Evolutionary conservation across 2,113 vertebrate genomes (phyloP).

Genomic region (Neodontobutis hainanensis): DNA sequence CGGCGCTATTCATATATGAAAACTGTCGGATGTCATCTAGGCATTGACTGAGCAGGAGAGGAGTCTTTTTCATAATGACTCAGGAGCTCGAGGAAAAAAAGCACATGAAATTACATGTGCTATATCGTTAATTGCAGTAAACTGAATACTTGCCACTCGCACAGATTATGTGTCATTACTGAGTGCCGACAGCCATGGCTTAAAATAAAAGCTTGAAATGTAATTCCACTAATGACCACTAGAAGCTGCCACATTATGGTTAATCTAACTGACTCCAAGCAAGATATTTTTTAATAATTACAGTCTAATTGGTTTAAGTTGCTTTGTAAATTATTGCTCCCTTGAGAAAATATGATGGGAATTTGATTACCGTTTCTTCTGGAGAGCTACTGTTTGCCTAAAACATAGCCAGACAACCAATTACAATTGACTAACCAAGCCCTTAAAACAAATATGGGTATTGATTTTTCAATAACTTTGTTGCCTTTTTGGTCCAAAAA

Average conservation of each 20-base stretch:
- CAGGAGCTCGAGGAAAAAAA: neutral
- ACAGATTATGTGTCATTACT: conserved; percentile 8
- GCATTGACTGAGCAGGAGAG: conserved; percentile 59
- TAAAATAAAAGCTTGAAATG: neutral
- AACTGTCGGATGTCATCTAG: conserved; percentile 38
- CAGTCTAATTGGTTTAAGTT: too few species aligned
- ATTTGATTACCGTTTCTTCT: too few species aligned
- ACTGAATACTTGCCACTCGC: neutral
- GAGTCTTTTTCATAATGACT: conserved; percentile 2
- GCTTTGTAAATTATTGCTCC: too few species aligned
- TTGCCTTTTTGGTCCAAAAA: too few species aligned
- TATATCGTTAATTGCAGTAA: conserved; percentile 5
- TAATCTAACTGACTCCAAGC: too few species aligned
- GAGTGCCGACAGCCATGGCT: neutral
- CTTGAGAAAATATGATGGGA: too few species aligned
- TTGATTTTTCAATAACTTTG: too few species aligned
- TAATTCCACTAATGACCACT: neutral
- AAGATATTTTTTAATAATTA: too few species aligned
- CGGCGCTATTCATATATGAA: conserved; percentile 41
- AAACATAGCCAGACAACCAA: too few species aligned
- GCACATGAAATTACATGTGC: neutral
- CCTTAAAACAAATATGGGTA: too few species aligned
- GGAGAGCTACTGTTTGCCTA: too few species aligned
- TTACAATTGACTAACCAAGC: too few species aligned
- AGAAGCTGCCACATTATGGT: neutral